phyloP scores from a whole-genome alignment of 2,113 vertebrate genomes.

The Brachyhypopomus gauderio region DNA sequence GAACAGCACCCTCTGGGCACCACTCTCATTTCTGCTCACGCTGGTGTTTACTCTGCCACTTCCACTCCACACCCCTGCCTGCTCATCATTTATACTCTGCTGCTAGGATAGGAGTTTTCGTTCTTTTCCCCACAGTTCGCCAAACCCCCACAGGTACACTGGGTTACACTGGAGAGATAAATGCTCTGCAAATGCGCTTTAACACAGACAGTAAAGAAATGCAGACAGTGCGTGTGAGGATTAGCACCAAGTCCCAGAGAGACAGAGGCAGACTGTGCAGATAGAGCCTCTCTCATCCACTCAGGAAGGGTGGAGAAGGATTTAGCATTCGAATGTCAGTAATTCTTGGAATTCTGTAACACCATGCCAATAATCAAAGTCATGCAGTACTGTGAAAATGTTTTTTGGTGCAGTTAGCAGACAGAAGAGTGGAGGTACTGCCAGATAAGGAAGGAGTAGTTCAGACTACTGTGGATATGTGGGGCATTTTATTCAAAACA shows the following conservation, averaged over 20 bases:
- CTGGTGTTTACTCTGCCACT: slow-evolving; percentile 60
- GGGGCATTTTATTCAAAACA: background rate
- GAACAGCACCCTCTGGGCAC: slow-evolving; percentile 73
- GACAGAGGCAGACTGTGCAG: slow-evolving; percentile 72
- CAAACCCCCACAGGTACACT: slow-evolving; percentile 80
- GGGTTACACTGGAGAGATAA: slow-evolving; percentile 82
- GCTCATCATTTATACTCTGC: slow-evolving; percentile 68
- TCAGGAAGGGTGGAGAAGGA: slow-evolving; percentile 71
- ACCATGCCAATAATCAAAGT: slow-evolving; percentile 72
- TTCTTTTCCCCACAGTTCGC: slow-evolving; percentile 65
- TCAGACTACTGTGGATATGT: background rate
- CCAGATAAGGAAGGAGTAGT: background rate
- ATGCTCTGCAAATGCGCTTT: slow-evolving; percentile 82
- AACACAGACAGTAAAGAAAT: slow-evolving; percentile 79
- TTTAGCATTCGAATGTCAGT: slow-evolving; percentile 76
- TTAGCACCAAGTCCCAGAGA: slow-evolving; percentile 74
- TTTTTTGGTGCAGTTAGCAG: slow-evolving; percentile 73
- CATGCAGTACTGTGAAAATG: slow-evolving; percentile 69
- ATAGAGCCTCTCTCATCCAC: slow-evolving; percentile 75
- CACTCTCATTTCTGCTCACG: slow-evolving; percentile 56
- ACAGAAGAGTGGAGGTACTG: slow-evolving; percentile 54
- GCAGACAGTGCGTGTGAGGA: slow-evolving; percentile 81
- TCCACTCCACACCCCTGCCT: slow-evolving; percentile 63
- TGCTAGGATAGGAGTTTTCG: slow-evolving; percentile 73
- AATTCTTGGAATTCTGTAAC: slow-evolving; percentile 77